A percentile compares a stretch with the other conserved stretches of the same genome.
phyloP scores from a whole-genome alignment of 2,113 vertebrate genomes.

The Phalacrocorax aristotelis region DNA sequence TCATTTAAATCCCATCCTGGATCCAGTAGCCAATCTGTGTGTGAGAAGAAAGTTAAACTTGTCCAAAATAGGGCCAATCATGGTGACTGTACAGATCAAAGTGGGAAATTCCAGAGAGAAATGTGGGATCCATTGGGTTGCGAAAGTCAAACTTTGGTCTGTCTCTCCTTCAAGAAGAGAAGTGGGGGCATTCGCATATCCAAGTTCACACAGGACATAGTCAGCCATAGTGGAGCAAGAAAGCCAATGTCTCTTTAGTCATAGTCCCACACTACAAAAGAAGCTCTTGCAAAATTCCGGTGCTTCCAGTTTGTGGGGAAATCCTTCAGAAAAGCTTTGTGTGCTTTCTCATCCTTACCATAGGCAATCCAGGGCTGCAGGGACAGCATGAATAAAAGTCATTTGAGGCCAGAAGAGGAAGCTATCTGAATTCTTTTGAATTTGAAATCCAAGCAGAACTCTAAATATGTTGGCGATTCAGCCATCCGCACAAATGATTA shows the following conservation, averaged over 20 bases:
- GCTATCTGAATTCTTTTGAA: not conserved
- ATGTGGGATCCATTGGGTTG: not conserved
- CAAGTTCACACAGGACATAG: not conserved
- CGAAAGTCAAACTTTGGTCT: not conserved
- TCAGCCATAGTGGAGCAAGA: not conserved
- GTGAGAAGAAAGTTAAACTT: not conserved
- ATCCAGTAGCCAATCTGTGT: not conserved
- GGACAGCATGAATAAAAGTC: not conserved
- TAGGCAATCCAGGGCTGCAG: not conserved
- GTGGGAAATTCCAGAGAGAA: not conserved
- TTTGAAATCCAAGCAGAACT: not conserved
- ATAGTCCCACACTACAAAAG: not conserved
- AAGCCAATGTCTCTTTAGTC: not conserved
- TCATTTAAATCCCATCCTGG: not conserved
- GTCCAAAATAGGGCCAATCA: not conserved
- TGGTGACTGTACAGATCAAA: not conserved
- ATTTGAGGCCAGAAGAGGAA: not conserved
- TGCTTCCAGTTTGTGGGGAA: not conserved
- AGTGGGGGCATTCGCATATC: not conserved
- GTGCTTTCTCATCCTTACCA: not conserved
- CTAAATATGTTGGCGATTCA: not conserved
- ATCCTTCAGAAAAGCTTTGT: not conserved
- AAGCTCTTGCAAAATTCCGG: conserved; percentile 14
- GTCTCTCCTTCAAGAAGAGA: not conserved
- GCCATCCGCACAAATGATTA: not conserved